Evolutionary conservation across 2,888 invertebrate genomes (phyloP), one percentile per base, ranked within the genome.

Genomic region (Hartigia nigra): DNA sequence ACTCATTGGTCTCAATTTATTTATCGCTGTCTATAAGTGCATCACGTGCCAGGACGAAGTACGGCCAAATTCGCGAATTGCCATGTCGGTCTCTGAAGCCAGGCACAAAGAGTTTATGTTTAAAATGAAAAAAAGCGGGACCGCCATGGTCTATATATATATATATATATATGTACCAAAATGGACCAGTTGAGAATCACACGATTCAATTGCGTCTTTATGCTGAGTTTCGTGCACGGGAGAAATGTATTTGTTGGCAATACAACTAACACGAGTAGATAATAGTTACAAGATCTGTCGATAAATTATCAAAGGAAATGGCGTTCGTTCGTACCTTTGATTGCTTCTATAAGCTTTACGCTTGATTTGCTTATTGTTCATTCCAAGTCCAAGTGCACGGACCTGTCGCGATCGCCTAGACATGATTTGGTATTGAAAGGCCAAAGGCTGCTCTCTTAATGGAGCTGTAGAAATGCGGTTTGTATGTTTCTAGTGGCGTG

Each of bases 11-110:
- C 80, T 80, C 76, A 77, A 84, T 83, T 83, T 83, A 82, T 84
- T 83, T 83, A 80, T 84, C 81, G 79, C 82, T 81, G 81, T 80
- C 79, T 78, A 23, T 9, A 79, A 81, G 81, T 82, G 81, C 81
- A 82, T 78, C 82, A 78, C 76, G 72, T 72, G 72, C 55, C 55
- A 23, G 55, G 23, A 55, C 1, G 55, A 23, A 23, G 14, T 23
- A 55, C 39, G 23, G 23, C 5, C 23, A 9, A 55, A 55, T 12
- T 31, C 31, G 31, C 12, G 23, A 72, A 72, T 72, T 72, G 31
- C 31, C 55, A 55, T 23, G 23, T 55, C 55, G 55, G 55, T 23
- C 2, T 2, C 55, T 55, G 23, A 55, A 55, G 9, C 55, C 55
- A 55, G 55, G 23, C 2, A 23, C 55, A 55, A 37, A 37, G 55